Evolutionary conservation across 2,888 invertebrate genomes (phyloP).

Genomic region (Melinaea marsaeus): DNA sequence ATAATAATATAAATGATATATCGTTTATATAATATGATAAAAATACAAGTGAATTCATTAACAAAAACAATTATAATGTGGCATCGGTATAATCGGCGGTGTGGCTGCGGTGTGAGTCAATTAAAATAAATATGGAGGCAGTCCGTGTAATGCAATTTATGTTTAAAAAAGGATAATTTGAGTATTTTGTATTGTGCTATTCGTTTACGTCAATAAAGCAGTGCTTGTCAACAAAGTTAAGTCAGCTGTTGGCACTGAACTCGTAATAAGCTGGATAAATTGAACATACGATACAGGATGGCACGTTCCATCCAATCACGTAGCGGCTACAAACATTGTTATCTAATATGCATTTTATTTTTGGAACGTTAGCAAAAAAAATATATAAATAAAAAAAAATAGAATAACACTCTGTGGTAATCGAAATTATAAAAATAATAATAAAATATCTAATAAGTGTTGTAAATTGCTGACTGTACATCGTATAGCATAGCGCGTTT

Average conservation of each 20-base stretch:
- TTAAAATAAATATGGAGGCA: constrained; percentile 22
- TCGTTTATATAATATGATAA: too few species aligned
- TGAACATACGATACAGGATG: constrained; percentile 30
- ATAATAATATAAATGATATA: too few species aligned
- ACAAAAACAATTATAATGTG: constrained; percentile 34
- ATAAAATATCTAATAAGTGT: background rate
- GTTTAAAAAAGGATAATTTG: background rate
- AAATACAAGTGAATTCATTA: constrained; percentile 25
- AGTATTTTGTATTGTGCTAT: background rate
- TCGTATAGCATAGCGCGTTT: constrained; percentile 33
- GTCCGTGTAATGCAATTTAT: background rate
- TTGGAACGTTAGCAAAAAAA: constrained; percentile 49
- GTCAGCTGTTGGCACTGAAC: constrained; percentile 35
- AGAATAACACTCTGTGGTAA: background rate
- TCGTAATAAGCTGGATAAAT: constrained; percentile 33
- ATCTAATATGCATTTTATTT: constrained; percentile 77
- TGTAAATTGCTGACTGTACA: constrained; percentile 13
- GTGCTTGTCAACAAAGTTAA: constrained; percentile 23
- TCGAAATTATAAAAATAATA: background rate
- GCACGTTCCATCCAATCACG: constrained; percentile 60
- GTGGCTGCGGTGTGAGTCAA: constrained; percentile 29
- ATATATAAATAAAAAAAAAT: constrained; percentile 10
- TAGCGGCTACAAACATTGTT: constrained; percentile 67
- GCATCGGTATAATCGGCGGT: constrained; percentile 23
- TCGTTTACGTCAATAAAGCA: constrained; percentile 1